Evolutionary conservation across 1,140 invertebrate genomes (phyloP).

Genomic region (Chironomus tepperi): DNA sequence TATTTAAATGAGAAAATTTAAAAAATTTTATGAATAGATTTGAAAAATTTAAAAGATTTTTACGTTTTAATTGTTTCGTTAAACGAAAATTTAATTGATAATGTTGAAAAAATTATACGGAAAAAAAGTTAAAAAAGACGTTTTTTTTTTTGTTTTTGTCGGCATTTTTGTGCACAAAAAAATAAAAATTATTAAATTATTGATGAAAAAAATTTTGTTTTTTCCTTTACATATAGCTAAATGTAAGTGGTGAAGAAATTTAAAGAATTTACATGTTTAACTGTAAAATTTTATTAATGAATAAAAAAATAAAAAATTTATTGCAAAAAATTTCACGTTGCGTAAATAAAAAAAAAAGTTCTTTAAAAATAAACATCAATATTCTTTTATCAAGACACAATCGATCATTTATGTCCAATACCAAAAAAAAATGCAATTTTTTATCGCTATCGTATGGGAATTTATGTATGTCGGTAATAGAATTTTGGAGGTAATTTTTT

Average conservation of each 20-base stretch:
- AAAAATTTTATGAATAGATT: background rate
- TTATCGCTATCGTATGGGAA: background rate
- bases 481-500: background rate
- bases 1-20: background rate
- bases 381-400: background rate
- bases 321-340: background rate
- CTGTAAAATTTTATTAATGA: background rate
- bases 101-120: no score
- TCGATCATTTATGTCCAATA: background rate
- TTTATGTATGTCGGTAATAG: background rate
- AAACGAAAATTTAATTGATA: background rate
- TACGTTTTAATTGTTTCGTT: background rate
- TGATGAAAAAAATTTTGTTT: background rate
- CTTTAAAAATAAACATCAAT: no score
- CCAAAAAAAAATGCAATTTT: background rate
- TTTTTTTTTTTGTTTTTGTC: background rate
- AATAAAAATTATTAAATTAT: background rate
- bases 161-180: background rate
- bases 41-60: background rate
- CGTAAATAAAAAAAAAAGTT: background rate
- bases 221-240: background rate
- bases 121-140: no score
- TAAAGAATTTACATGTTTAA: background rate
- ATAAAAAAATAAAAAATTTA: slow-evolving; percentile 6
- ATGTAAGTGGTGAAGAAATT: background rate